A percentile compares a stretch with the other conserved stretches of the same genome.
phyloP scores from a whole-genome alignment of 2,888 invertebrate genomes.

The Flexamia atlantica region DNA sequence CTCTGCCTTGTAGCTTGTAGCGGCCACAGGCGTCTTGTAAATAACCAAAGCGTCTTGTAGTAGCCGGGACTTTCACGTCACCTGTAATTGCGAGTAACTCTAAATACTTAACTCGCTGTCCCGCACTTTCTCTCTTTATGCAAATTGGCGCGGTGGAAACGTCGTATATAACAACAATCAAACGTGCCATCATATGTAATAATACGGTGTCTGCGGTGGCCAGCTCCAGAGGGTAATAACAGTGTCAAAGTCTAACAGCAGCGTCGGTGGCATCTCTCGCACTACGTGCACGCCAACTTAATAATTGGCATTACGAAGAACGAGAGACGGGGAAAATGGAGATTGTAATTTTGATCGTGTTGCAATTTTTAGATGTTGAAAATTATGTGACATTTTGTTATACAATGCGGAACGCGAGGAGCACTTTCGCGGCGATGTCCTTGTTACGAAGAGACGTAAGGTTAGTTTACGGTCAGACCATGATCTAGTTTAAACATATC shows the following conservation, averaged over 20 bases:
- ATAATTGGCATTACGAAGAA: slow-evolving; percentile 18
- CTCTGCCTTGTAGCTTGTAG: slow-evolving; percentile 24
- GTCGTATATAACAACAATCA: slow-evolving; percentile 44
- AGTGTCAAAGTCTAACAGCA: not conserved
- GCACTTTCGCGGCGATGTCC: not conserved
- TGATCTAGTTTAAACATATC: not conserved
- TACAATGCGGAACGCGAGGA: not conserved
- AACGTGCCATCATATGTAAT: slow-evolving; percentile 47
- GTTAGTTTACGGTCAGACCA: not conserved
- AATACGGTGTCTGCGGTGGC: slow-evolving; percentile 36
- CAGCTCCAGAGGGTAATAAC: slow-evolving; percentile 23
- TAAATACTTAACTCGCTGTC: slow-evolving; percentile 50
- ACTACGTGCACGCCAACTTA: slow-evolving; percentile 6
- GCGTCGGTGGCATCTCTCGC: not conserved
- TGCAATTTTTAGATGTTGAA: not conserved
- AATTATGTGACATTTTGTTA: not conserved
- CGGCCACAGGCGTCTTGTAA: slow-evolving; percentile 47
- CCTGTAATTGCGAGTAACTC: slow-evolving; percentile 51
- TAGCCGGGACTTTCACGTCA: slow-evolving; percentile 57
- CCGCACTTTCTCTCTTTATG: slow-evolving; percentile 47
- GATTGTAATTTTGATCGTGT: not conserved
- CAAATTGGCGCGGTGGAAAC: slow-evolving; percentile 47
- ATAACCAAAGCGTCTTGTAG: slow-evolving; percentile 53
- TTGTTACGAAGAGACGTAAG: not conserved
- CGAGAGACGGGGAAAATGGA: not conserved